A percentile compares a stretch with the other conserved stretches of the same genome.
phyloP scores from a whole-genome alignment of 2,797 vertebrate genomes.

The Psittacula derbiana region DNA sequence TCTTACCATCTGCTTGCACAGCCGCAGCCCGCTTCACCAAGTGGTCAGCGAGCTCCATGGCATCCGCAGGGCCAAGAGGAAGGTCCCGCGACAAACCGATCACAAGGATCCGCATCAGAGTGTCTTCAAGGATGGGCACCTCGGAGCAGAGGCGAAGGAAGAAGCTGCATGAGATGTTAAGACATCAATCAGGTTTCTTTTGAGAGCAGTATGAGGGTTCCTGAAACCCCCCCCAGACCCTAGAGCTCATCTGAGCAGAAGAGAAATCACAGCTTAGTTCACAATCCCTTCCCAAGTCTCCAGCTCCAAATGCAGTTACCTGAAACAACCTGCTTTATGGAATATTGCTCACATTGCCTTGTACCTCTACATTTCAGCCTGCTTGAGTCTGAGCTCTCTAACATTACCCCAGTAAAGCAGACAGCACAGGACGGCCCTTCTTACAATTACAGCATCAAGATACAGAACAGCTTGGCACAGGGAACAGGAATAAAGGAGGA shows the following conservation, averaged over 20 bases:
- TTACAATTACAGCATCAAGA: neutral
- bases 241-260: neutral
- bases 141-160: slow-evolving; percentile 98
- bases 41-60: slow-evolving; percentile 98
- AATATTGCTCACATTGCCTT: neutral
- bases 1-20: slow-evolving; percentile 90
- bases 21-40: slow-evolving; percentile 95
- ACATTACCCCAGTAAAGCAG: neutral
- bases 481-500: neutral
- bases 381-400: neutral
- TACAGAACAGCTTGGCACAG: neutral
- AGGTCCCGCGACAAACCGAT: slow-evolving; percentile 94
- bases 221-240: neutral
- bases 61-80: slow-evolving; percentile 92
- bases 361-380: neutral
- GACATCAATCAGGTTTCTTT: neutral
- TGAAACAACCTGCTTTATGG: neutral
- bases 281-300: neutral
- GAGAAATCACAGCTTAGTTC: neutral
- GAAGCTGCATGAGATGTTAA: slow-evolving; percentile 78
- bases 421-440: neutral
- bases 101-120: slow-evolving; percentile 94
- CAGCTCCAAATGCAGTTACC: neutral
- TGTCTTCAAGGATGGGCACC: slow-evolving; percentile 96
- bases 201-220: neutral